Evolutionary conservation across 92 coral and sea anemone genomes (phyloP).

Genomic region (Palythoa heliodiscus): DNA sequence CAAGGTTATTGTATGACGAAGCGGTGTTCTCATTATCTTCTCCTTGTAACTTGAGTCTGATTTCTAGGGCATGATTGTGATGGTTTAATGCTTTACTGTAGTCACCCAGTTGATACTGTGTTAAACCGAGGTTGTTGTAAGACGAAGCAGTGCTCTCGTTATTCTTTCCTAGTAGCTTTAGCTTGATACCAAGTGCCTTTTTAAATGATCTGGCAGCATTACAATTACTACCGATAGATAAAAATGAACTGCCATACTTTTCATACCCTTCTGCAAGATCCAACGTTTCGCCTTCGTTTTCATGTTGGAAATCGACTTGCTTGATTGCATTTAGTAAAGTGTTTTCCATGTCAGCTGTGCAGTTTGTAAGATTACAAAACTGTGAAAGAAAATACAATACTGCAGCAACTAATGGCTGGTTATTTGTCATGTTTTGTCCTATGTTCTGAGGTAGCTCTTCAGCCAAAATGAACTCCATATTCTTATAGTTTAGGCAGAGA

Average conservation of each 20-base stretch:
- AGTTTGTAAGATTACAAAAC: too few species aligned
- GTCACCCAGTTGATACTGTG: not conserved
- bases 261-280: not conserved
- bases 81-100: not conserved
- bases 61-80: too few species aligned
- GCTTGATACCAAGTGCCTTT: conserved; percentile 4
- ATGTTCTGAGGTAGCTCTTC: too few species aligned
- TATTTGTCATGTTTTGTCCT: too few species aligned
- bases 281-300: not conserved
- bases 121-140: not conserved
- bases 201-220: not conserved
- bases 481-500: not conserved
- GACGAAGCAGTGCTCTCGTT: not conserved
- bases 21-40: too few species aligned
- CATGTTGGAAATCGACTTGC: not conserved
- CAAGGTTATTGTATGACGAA: too few species aligned
- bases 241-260: not conserved
- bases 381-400: too few species aligned
- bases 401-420: too few species aligned
- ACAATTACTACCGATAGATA: not conserved
- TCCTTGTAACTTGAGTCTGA: too few species aligned
- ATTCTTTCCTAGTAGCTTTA: not conserved
- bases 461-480: not conserved
- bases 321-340: not conserved
- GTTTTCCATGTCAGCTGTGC: too few species aligned